Base-by-base conservation (phyloP, 2,113 vertebrate genomes). In the Sinocyclocheilus maitianheensis region DNA sequence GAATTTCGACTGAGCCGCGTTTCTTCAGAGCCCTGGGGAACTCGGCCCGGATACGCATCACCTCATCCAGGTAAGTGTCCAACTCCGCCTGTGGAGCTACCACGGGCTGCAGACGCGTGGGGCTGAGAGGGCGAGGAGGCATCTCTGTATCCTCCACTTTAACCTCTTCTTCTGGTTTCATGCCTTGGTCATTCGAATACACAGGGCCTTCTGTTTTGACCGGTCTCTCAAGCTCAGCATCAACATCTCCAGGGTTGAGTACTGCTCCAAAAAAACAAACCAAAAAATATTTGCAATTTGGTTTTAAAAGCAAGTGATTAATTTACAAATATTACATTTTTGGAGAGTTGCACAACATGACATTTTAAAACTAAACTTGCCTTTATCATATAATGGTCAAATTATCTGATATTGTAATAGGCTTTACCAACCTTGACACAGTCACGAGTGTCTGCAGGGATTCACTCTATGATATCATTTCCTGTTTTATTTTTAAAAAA, bases 11-110 rank as follows among this genome's bases (percentile, higher is more conserved):
- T 12, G 97, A 97, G 12, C 96, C 95, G 0, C 96, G 93, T 79
- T 94, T 96, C 74, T 97, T 97, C 75, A 98, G 94, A 0, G 97
- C 95, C 2, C 97, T 93, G 0, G 97, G 97, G 80, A 98, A 96
- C 86, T 97, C 96, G 0, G 96, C 94, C 43, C 97, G 93, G n/a
- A 97, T 93, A 0, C 95, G 94, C 0, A 97, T 93, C 77, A 98
- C 87, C 83, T 97, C 96, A 88, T 96, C 95, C 14, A 95, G 84
- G 81, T 96, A 88, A 0, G 95, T 95, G 30, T 95, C 92, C 0
- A 89, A 90, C 48, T 95, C 95, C 0, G 93, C 93, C 83, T 96
- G 95, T 0, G 94, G 96, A 0, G 96, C 96, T 81, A 97, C 91
- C 0, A 97, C 92, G 0, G 97, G 97, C 86, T 97, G 97, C 11